A percentile compares a stretch with the other conserved stretches of the same genome.
Evolutionary conservation across 2,113 vertebrate genomes (phyloP).

Genomic region (Ptychochromis oligacanthus): DNA sequence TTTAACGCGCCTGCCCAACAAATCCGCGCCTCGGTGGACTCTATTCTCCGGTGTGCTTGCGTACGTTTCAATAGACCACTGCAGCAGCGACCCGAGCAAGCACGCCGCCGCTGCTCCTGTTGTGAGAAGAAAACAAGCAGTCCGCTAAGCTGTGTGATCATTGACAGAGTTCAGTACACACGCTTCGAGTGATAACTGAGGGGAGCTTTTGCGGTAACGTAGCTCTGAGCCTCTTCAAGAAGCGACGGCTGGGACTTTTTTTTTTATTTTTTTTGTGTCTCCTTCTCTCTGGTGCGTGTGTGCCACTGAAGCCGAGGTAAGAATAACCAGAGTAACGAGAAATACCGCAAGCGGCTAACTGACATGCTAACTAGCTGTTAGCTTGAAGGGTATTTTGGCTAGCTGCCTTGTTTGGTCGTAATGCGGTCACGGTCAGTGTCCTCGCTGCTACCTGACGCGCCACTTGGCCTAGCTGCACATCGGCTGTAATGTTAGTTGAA

Average conservation of each 20-base stretch:
- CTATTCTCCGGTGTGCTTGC: background rate
- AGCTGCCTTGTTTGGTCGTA: conserved; percentile 64
- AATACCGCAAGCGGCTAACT: conserved; percentile 46
- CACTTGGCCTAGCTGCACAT: background rate
- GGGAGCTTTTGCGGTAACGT: background rate
- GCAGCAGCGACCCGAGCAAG: conserved; percentile 54
- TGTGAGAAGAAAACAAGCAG: conserved; percentile 67
- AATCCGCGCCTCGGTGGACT: conserved; percentile 18
- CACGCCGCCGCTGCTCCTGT: conserved; percentile 55
- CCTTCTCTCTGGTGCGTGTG: too few species aligned
- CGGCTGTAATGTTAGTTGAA: background rate
- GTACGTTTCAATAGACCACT: conserved; percentile 34
- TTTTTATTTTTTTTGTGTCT: too few species aligned
- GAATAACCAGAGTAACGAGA: conserved; percentile 29
- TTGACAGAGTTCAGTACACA: conserved; percentile 82
- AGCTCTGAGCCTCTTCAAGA: background rate
- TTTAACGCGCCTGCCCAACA: background rate
- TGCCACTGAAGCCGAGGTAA: conserved; percentile 48
- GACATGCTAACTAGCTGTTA: conserved; percentile 67
- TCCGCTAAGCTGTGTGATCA: conserved; percentile 79
- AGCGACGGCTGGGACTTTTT: background rate
- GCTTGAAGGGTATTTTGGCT: conserved; percentile 51
- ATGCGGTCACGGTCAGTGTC: conserved; percentile 54
- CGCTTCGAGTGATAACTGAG: conserved; percentile 42
- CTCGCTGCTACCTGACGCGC: conserved; percentile 4